These are phyloP conservation scores for Zalophus californianus DNA, from an alignment of 2,797 vertebrate genomes.

Conservation along the genomic window DNA sequence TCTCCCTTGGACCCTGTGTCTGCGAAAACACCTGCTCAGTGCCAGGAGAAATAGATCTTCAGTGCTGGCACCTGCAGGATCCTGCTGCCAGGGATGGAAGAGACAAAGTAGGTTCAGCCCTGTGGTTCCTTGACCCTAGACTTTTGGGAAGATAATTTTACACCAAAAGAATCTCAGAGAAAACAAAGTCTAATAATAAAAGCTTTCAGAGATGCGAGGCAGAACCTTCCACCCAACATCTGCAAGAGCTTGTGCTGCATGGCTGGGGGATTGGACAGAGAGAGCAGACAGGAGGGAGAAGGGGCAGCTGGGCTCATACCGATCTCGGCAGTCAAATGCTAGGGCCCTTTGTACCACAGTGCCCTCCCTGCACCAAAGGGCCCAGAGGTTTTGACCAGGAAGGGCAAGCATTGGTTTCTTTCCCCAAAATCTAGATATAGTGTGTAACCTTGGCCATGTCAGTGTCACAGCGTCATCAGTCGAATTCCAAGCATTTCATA, in stretches of 20 bases:
- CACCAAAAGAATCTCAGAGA: not conserved
- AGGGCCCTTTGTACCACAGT: not conserved
- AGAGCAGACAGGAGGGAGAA: not conserved
- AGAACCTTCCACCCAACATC: not conserved
- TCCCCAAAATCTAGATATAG: not conserved
- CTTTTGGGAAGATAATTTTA: not conserved
- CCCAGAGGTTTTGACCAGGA: not conserved
- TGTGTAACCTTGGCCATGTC: conserved; percentile 19
- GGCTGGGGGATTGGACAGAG: not conserved
- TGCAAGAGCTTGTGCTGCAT: not conserved
- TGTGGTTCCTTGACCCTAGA: not conserved
- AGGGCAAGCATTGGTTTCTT: not conserved
- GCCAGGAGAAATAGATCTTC: not conserved
- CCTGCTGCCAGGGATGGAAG: not conserved
- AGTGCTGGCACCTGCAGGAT: not conserved
- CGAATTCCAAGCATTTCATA: conserved; percentile 63
- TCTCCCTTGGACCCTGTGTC: not conserved
- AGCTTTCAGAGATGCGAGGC: not conserved
- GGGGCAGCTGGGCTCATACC: not conserved
- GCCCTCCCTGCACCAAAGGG: not conserved
- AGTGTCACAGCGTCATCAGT: conserved; percentile 7
- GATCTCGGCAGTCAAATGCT: not conserved
- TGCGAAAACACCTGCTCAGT: conserved; percentile 19
- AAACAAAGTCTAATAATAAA: not conserved
- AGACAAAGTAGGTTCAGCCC: not conserved